Evolutionary conservation across 1,140 invertebrate species (phyloP).

Genomic region (Chionoecetes opilio): DNA sequence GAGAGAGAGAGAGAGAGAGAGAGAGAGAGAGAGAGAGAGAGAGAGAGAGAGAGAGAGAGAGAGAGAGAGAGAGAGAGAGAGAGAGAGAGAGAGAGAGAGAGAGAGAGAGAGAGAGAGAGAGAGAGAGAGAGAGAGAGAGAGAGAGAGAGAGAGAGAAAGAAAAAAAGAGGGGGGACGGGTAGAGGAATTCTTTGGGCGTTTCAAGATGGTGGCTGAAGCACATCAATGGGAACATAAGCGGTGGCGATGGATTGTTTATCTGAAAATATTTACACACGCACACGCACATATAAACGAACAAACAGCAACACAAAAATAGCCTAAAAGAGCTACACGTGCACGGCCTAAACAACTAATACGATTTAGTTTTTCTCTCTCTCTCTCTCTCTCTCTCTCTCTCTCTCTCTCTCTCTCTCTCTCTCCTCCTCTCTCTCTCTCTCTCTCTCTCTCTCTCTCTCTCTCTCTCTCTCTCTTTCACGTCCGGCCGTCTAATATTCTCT

Average conservation of each 20-base stretch:
- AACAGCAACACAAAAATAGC: no score
- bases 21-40: background rate
- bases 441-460: background rate
- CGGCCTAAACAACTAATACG: no score
- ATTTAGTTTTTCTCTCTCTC: no score
- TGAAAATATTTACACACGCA: slow-evolving; percentile 20
- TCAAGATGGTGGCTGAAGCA: background rate
- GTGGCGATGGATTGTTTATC: no score
- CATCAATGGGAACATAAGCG: no score
- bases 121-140: background rate
- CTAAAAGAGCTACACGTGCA: no score
- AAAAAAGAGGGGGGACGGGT: background rate
- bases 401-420: slow-evolving; percentile 55
- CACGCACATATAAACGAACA: background rate
- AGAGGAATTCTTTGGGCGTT: background rate
- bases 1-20: background rate
- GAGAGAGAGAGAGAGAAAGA: background rate
- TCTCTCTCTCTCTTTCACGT: background rate
- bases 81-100: background rate
- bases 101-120: background rate
- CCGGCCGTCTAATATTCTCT: no score
- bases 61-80: background rate
- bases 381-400: slow-evolving; percentile 57
- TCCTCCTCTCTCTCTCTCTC: background rate
- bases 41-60: background rate